A percentile compares a stretch with the other conserved stretches of the same genome.
These are phyloP conservation scores for Stenodema calcarata DNA, from an alignment of 2,888 invertebrate genomes.

Conservation along the genomic window DNA sequence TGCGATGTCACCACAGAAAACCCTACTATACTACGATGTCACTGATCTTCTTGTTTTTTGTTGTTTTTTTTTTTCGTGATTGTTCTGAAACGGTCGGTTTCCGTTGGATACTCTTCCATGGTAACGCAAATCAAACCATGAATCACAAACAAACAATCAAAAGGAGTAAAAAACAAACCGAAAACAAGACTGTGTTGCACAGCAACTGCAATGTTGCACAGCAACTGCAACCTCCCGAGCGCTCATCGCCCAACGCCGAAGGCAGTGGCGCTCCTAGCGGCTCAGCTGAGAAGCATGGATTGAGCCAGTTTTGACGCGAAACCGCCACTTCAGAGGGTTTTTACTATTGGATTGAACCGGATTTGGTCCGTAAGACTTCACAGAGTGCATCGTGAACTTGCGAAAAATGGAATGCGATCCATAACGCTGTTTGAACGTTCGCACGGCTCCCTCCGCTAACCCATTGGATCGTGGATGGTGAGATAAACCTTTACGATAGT, in stretches of 20 bases:
- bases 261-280: neutral
- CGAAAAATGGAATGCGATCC: neutral
- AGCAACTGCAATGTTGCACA: too few species aligned
- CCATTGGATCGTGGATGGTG: too few species aligned
- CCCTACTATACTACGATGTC: too few species aligned
- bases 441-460: too few species aligned
- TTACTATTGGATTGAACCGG: neutral
- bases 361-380: neutral
- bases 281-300: neutral
- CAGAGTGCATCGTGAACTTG: neutral
- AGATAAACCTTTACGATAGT: too few species aligned
- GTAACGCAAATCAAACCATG: conserved; percentile 3
- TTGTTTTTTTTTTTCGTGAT: conserved; percentile 6
- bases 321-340: neutral
- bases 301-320: too few species aligned
- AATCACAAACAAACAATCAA: too few species aligned
- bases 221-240: neutral
- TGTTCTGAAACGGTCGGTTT: neutral
- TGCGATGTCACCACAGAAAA: too few species aligned
- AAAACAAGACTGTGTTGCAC: too few species aligned
- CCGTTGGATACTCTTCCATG: neutral
- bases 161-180: too few species aligned
- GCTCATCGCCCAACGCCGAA: neutral
- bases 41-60: conserved; percentile 14
- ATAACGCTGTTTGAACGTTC: too few species aligned